These are phyloP conservation scores for Trachops cirrhosus DNA, from an alignment of 2,797 vertebrate species.

Conservation along the genomic window DNA sequence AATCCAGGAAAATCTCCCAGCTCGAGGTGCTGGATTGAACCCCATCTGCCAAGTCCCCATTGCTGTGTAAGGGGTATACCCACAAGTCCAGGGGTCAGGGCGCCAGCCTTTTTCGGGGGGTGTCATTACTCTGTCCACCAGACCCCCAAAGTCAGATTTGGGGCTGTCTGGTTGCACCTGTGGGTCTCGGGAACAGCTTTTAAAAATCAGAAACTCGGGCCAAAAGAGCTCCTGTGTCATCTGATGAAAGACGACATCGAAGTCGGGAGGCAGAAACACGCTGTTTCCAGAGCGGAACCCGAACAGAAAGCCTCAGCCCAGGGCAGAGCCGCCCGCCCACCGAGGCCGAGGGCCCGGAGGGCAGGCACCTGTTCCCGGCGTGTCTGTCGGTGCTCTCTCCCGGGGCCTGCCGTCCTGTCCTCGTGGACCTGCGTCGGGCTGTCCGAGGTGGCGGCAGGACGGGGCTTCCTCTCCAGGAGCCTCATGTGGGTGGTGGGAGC, in stretches of 20 bases:
- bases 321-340: neutral
- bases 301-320: neutral
- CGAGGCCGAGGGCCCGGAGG: neutral
- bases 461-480: neutral
- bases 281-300: neutral
- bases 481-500: accelerated
- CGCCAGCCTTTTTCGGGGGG: accelerated
- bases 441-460: neutral
- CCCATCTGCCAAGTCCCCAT: neutral
- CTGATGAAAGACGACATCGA: neutral
- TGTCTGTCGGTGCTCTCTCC: neutral
- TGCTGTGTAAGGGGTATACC: no score
- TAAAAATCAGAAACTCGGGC: neutral
- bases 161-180: neutral
- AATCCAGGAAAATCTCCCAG: neutral
- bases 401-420: neutral
- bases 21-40: neutral
- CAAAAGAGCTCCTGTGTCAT: neutral
- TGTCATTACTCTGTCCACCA: neutral
- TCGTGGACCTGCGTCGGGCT: neutral
- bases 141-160: neutral
- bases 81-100: neutral
- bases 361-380: neutral
- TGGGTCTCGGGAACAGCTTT: neutral
- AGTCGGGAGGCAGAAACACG: neutral